A percentile compares a stretch with the other conserved stretches of the same genome.
These are phyloP conservation scores for Cariama cristata DNA, from an alignment of 2,113 vertebrate genomes.

Conservation along the genomic window DNA sequence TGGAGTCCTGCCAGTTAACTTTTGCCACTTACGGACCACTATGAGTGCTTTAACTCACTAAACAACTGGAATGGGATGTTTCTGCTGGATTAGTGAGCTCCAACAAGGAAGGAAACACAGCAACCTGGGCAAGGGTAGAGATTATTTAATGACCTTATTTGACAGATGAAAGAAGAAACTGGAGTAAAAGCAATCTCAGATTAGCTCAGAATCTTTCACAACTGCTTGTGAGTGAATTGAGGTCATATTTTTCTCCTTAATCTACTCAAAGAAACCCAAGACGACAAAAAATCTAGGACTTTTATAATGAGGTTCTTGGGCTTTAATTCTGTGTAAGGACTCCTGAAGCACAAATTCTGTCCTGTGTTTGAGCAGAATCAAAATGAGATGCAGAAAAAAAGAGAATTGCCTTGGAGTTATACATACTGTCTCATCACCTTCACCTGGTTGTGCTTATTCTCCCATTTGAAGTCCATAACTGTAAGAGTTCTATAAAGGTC, in stretches of 20 bases:
- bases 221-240: not conserved
- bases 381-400: not conserved
- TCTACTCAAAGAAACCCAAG: not conserved
- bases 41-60: not conserved
- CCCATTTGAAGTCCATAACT: not conserved
- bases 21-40: not conserved
- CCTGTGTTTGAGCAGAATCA: not conserved
- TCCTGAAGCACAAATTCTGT: not conserved
- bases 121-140: not conserved
- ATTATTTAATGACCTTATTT: not conserved
- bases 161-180: not conserved
- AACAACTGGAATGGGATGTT: not conserved
- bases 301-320: not conserved
- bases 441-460: slow-evolving; percentile 17
- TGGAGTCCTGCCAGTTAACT: not conserved
- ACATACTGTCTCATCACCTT: not conserved
- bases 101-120: not conserved
- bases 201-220: not conserved
- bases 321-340: not conserved
- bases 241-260: not conserved
- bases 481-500: not conserved
- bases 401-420: not conserved
- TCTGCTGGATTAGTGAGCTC: not conserved
- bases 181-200: not conserved
- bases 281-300: not conserved